Evolutionary conservation across 2,113 vertebrate species (phyloP), one percentile per base, ranked within the genome.

Genomic region (Gasterosteus nipponicus): DNA sequence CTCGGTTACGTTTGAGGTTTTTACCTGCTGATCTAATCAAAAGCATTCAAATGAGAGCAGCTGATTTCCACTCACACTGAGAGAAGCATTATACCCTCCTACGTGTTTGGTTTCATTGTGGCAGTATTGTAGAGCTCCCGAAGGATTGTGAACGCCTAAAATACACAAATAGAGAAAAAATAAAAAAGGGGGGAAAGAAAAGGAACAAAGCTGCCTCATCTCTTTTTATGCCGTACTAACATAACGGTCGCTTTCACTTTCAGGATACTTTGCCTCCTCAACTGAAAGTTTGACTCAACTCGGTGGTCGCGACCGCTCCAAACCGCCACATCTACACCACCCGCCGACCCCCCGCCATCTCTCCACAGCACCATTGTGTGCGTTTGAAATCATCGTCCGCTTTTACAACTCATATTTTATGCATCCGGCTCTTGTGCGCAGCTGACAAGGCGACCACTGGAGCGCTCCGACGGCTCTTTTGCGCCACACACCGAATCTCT

Each of bases 401-500:
- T 80, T 86, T 88, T 83, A 83, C 71, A 49, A 51, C 60, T 85
- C 83, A 88, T 86, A 74, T 82, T 85, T 90, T 81, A 88, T 90
- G 82, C 75, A 85, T 84, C 70, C 80, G 6, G 31, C 66, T 88
- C 57, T 71, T 64, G 69, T 38, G 79, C 86, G 57, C 69, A 75
- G 71, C 80, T 72, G 81, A 80, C 85, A 84, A 84, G 70, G 53
- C 73, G 65, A 65, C 8, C 62, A 46, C 1, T 7, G 75, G 35
- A 57, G 74, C 57, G 58, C 51, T 68, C 64, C 66, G 77, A 76
- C 87, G 56, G 65, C 67, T 73, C 46, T 22, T 75, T 71, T 70
- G 57, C 44, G 51, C 38, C 53, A 1, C 19, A 10, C 56, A 22
- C 65, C 14, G 72, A 19, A 56, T 51, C n/a, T 47, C 62, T 5